phyloP scores from a whole-genome alignment of 1,140 invertebrate genomes.

The Pteromalus puparum region DNA sequence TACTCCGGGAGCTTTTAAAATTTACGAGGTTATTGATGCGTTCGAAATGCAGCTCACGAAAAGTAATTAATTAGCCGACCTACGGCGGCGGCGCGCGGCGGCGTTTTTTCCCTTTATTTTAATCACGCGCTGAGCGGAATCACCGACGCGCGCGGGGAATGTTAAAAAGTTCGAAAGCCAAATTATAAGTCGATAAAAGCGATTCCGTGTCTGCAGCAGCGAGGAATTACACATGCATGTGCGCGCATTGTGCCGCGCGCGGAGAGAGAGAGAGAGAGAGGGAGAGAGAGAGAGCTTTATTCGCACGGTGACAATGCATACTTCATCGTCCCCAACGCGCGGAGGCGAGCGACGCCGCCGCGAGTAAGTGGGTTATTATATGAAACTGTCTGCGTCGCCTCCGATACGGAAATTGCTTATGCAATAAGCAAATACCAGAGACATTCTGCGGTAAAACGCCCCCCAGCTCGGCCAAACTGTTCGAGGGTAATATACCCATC shows the following conservation, averaged over 20 bases:
- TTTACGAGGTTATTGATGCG: background rate
- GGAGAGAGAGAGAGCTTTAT: constrained; percentile 10
- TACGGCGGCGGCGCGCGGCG: too few species aligned
- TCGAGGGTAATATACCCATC: constrained; percentile 23
- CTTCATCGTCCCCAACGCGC: constrained; percentile 54
- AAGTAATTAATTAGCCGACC: constrained; percentile 1
- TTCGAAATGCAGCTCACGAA: constrained; percentile 12
- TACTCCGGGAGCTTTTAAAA: background rate
- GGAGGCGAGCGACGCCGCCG: background rate
- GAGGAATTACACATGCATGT: background rate
- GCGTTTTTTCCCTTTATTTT: background rate
- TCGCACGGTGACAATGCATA: constrained; percentile 49
- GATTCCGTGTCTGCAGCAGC: background rate
- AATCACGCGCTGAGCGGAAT: background rate
- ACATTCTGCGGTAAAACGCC: constrained; percentile 61
- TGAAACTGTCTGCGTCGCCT: constrained; percentile 67
- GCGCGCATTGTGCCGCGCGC: background rate
- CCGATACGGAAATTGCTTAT: constrained; percentile 72
- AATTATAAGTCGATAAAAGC: constrained; percentile 9
- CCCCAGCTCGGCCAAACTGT: constrained; percentile 51
- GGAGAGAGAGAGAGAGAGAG: background rate
- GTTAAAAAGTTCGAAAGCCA: constrained; percentile 5
- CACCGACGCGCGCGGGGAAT: background rate
- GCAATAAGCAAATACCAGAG: constrained; percentile 72
- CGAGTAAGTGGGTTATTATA: constrained; percentile 71